A percentile compares a stretch with the other conserved stretches of the same genome.
phyloP scores from a whole-genome alignment of 2,888 invertebrate species.

The Thymelicus lineola region DNA sequence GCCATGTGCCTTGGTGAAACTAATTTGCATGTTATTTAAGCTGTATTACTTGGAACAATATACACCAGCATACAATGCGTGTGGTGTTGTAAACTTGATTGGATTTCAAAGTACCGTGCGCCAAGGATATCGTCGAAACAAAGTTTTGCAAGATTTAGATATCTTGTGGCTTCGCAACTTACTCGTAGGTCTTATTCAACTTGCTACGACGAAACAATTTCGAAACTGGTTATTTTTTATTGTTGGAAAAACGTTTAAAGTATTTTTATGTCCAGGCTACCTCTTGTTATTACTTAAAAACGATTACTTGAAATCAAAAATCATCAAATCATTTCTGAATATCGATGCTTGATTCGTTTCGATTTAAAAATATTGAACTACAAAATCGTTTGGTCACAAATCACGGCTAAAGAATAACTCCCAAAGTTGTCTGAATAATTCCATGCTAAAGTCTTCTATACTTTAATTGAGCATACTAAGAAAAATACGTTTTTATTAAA shows the following conservation, averaged over 20 bases:
- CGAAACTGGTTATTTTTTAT: not conserved
- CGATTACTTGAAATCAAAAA: too few relatives aligned
- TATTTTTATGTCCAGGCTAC: too few relatives aligned
- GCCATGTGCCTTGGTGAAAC: not conserved
- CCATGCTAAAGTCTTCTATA: too few relatives aligned
- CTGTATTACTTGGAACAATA: conserved; percentile 14
- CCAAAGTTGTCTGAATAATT: too few relatives aligned
- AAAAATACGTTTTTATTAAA: too few relatives aligned
- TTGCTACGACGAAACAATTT: conserved; percentile 2
- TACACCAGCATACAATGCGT: conserved; percentile 3
- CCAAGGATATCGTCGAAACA: conserved; percentile 19
- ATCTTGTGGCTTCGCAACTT: conserved; percentile 17
- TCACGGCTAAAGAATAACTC: too few relatives aligned
- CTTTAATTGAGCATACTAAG: too few relatives aligned
- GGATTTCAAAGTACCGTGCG: conserved; percentile 23
- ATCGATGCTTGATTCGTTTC: too few relatives aligned
- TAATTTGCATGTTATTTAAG: conserved; percentile 2
- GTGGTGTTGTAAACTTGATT: conserved; percentile 29
- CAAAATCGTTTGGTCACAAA: too few relatives aligned
- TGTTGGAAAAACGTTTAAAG: not conserved
- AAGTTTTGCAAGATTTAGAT: conserved; percentile 18
- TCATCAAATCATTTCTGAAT: too few relatives aligned
- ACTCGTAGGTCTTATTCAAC: conserved; percentile 10
- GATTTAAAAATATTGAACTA: too few relatives aligned
- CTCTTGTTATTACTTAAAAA: too few relatives aligned